Evolutionary conservation across 2,113 vertebrate genomes (phyloP), one percentile per base, ranked within the genome.

Genomic region (Aspiorhynchus laticeps): DNA sequence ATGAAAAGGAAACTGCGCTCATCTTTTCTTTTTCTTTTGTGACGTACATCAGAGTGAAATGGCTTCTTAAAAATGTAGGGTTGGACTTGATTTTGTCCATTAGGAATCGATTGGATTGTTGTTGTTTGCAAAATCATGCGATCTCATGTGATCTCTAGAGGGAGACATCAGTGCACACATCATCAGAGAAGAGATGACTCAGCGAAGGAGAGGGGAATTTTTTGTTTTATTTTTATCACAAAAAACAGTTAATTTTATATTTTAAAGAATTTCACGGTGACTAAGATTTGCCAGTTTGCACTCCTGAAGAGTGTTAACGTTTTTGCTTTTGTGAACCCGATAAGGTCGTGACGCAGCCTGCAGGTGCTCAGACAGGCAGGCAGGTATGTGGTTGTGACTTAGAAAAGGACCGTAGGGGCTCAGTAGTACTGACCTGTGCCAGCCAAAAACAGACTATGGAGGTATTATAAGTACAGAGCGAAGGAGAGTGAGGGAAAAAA

Each of bases 361-460:
- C 86, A 86, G 86, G 88, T 87, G 63, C 73, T 84, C 48, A 79
- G 88, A 74, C 31, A 51, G 38, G 73, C 77, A 85, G 51, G 21
- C 53, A 26, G 80, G 84, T 53, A 28, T 69, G 24, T 38, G 73
- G 69, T 61, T 53, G 59, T 90, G 88, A 85, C 56, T 86, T 43
- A 83, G 75, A 86, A 59, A 76, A 88, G 26, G 63, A 61, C 73
- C 41, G 24, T 56, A 77, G 81, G 77, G 81, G 65, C 28, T 69
- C 73, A 53, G 46, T 31, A 78, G 12, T 48, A 36, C 73, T 75
- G 73, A 53, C 38, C 69, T 65, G 65, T 43, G n/a, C 36, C 10
- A 8, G 10, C 65, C 43, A n/a, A 51, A 83, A 8, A 51, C 63
- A 36, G 26, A 83, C 36, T 46, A 9, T 11, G 8, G 36, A 7